Evolutionary conservation across 2,797 vertebrate species (phyloP), one percentile per base, ranked within the genome.

Genomic region (Enteromius trimaculatus): DNA sequence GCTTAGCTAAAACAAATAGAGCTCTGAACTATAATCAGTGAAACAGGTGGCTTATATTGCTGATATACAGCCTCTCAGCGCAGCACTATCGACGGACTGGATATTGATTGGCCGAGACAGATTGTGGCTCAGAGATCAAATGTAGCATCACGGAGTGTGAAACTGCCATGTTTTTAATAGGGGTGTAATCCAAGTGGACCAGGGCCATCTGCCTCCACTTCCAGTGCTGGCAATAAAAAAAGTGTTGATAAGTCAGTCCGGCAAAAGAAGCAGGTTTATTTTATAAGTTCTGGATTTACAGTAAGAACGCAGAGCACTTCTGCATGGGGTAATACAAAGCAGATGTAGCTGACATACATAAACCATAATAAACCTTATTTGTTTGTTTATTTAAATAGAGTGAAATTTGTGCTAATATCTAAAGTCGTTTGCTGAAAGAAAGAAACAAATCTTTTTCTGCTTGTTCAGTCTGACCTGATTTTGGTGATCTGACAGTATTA

Each of bases 81-180:
- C 37, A 66, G 37, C 23, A 66, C 74, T 71, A 79, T 34, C 31
- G n/a, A 77, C 34, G 39, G 68, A 91, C 90, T 81, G 83, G 89
- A 90, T 77, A 91, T 91, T 92, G 93, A 95, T 91, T 92, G 87
- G 85, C 84, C 13, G 17, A 68, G 87, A 93, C 93, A 94, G 93
- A 94, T 92, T 94, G 93, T 89, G 90, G 91, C 90, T 91, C 89
- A 89, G 91, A 93, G 93, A 94, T 94, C 92, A 94, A 94, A 94
- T 92, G 91, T 69, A 82, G 91, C 92, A 91, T 94, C 91, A 93
- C 93, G 90, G 92, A 90, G 92, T 93, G 92, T 91, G 92, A 93
- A 94, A 93, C 90, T 92, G 92, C 88, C 88, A 86, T 79, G 86
- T 92, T 90, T 93, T 93, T 91, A 93, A 92, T 86, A 58, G 90